Evolutionary conservation across 2,113 vertebrate genomes (phyloP).

Genomic region (Rhegmatorhina hoffmannsi): DNA sequence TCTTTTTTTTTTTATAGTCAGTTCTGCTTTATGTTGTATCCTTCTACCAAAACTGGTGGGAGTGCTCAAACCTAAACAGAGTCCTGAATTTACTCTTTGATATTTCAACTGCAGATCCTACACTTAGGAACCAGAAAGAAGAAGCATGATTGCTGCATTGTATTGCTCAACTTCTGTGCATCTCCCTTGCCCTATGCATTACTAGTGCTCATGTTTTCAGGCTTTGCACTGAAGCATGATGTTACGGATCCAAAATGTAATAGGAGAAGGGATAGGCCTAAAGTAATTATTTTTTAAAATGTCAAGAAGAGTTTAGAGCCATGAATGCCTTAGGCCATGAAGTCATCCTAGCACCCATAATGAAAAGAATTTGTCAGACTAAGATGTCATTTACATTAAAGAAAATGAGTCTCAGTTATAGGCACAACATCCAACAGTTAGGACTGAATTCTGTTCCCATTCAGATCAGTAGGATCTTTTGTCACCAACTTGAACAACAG

Average conservation of each 20-base stretch:
- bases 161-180: neutral
- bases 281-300: slow-evolving; percentile 33
- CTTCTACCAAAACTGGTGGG: neutral
- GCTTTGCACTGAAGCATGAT: neutral
- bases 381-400: slow-evolving; percentile 31
- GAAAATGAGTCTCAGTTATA: neutral
- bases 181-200: neutral
- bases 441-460: neutral
- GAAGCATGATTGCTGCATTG: neutral
- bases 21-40: neutral
- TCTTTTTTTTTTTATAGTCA: neutral
- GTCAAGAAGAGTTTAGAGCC: neutral
- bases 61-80: neutral
- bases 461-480: slow-evolving; percentile 13
- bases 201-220: neutral
- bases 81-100: neutral
- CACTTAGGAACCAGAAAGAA: neutral
- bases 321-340: neutral
- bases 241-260: neutral
- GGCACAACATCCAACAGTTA: neutral
- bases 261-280: neutral
- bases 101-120: neutral
- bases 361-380: slow-evolving; percentile 46
- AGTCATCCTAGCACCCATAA: slow-evolving; percentile 19
- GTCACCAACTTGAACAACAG: neutral